Base-by-base conservation (phyloP, 2,113 vertebrate species). In the Herpailurus yagouaroundi region DNA sequence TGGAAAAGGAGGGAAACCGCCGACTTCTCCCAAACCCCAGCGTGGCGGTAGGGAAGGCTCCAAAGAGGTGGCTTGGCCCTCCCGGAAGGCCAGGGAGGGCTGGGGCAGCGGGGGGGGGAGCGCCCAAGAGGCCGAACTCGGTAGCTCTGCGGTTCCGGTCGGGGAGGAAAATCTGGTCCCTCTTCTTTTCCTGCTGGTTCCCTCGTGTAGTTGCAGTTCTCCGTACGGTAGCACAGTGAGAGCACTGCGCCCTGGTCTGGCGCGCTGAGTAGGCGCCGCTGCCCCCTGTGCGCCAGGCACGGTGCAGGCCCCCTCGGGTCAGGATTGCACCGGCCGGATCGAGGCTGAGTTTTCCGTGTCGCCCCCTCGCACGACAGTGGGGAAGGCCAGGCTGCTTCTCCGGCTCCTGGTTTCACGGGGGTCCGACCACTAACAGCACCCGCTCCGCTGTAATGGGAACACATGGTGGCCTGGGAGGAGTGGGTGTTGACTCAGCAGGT, bases 291-390 rank as follows among this genome's bases (percentile, higher is more conserved):
- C 8, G 31, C 60, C 21, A 7, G 73, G 73, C 71, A 1, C 6
- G 63, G 33, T 23, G 31, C 2, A 0, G 3, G 29, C 16, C 18
- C 57, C 27, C 15, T 11, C 21, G 33, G 50, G 5, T 15, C 5
- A 14, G 19, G 36, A 55, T 8, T 3, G 38, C 18, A 11, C 16
- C 3, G 19, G 7, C 13, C 1, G 1, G 7, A 38, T n/a, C 1
- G 18, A 64, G n/a, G 33, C 5, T 0, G 0, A 5, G 29, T 8
- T 0, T 18, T 14, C 64, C 19, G 1, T 0, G 14, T 64, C 29
- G 64, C 38, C 10, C 4, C 23, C 29, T 21, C 31, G 69, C 23
- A 8, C 57, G 21, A 60, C 50, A 4, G 9, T 4, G 27, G 86
- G 38, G 41, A 7, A 83, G 87, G 81, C 27, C 4, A 1, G 12